Conservation (phyloP, 2,888 invertebrate genomes). For the Agrochola litura region DNA sequence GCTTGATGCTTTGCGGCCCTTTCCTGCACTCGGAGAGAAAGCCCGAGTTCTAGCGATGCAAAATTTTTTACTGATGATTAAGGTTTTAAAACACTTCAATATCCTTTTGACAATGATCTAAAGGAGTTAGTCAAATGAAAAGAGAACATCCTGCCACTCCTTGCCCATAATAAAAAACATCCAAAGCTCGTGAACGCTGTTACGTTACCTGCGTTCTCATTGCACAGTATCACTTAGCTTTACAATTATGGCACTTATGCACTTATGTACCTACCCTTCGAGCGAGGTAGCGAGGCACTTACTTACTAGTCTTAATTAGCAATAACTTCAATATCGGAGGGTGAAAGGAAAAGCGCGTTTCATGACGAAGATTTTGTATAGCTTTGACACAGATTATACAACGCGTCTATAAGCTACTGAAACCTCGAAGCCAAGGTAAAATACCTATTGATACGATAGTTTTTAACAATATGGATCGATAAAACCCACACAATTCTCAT, state of each 20-base stretch:
- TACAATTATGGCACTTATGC: slow-evolving; percentile 5
- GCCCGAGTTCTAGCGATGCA: neutral
- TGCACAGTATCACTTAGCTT: slow-evolving; percentile 3
- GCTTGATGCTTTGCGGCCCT: neutral
- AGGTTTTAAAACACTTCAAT: neutral
- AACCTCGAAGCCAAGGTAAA: neutral
- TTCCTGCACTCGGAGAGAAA: neutral
- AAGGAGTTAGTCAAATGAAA: slow-evolving; percentile 11
- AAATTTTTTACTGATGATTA: neutral
- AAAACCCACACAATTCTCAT: neutral
- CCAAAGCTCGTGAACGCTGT: slow-evolving; percentile 6
- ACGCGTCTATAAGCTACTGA: neutral
- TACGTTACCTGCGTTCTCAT: slow-evolving; percentile 14
- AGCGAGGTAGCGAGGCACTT: neutral
- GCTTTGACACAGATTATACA: neutral
- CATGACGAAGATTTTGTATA: neutral
- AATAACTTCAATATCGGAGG: slow-evolving; percentile 5
- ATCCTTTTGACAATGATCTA: neutral
- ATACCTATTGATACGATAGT: neutral
- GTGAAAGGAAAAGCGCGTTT: neutral
- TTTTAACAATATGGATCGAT: neutral
- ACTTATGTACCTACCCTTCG: slow-evolving; percentile 1
- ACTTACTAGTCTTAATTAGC: neutral
- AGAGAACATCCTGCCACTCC: slow-evolving; percentile 3
- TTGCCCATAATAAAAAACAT: slow-evolving; percentile 30